These are phyloP conservation scores for Hylaeus volcanicus DNA, from an alignment of 1,140 invertebrate species.

Conservation along the genomic window DNA sequence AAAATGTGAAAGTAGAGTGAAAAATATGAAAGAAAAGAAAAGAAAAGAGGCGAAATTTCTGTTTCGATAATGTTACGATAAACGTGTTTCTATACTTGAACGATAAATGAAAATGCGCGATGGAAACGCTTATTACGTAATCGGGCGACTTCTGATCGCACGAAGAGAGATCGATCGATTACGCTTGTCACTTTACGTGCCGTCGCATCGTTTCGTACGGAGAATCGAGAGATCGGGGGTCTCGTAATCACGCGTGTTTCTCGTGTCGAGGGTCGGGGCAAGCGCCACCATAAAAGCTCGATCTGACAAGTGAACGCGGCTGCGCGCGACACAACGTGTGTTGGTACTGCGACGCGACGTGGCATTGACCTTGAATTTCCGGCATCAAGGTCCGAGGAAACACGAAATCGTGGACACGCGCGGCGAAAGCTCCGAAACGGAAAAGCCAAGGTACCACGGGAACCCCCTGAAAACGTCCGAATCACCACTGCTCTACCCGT, in stretches of 20 bases:
- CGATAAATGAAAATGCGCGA: too few species aligned
- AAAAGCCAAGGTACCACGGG: not conserved
- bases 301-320: not conserved
- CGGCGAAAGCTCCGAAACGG: not conserved
- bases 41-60: too few species aligned
- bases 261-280: not conserved
- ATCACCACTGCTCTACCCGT: not conserved
- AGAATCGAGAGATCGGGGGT: too few species aligned
- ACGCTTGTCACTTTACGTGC: too few species aligned
- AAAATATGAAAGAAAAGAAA: too few species aligned
- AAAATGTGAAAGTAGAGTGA: too few species aligned
- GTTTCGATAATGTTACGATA: too few species aligned
- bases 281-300: slow-evolving; percentile 28
- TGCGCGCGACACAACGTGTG: not conserved
- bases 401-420: not conserved
- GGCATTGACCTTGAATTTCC: slow-evolving; percentile 46
- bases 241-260: not conserved
- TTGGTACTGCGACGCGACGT: not conserved
- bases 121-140: too few species aligned
- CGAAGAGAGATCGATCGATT: not conserved
- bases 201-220: too few species aligned
- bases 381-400: not conserved
- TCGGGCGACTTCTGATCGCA: too few species aligned
- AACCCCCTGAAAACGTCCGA: not conserved
- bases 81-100: too few species aligned